Evolutionary conservation across 2,888 invertebrate genomes (phyloP), one percentile per base, ranked within the genome.

Genomic region (Cerastis rubricosa): DNA sequence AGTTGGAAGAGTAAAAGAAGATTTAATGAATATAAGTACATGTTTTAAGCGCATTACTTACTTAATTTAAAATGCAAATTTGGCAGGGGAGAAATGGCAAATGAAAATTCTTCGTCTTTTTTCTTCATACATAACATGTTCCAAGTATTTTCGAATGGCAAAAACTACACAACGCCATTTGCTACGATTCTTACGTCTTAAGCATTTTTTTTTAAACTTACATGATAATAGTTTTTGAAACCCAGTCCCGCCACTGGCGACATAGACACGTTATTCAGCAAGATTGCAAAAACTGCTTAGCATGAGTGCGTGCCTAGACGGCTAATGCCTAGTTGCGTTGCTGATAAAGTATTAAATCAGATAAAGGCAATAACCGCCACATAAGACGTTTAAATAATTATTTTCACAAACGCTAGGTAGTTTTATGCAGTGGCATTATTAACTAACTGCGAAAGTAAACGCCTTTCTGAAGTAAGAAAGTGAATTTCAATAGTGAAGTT

Each of bases 221-320:
- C n/a, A 22, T 35, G 17, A 1, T 25, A 54, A 57, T 74, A 17
- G 3, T 45, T 51, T 63, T 61, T 40, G 11, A 64, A 19, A 76
- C n/a, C n/a, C 12, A 79, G 29, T 7, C 54, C 25, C 11, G 22
- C 51, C 40, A 29, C 47, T 54, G 40, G 65, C 65, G 29, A 78
- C 40, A 35, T 29, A 29, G 25, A 22, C 25, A 61, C 2, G 17
- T 71, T 72, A 59, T 59, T 4, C 11, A 68, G 29, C 40, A 47
- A 68, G 29, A 45, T 40, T 47, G 85, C 51, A 67, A 81, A 69
- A 81, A 74, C 25, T 45, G 79, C 74, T 87, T 84, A 86, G 74
- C 64, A 67, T 78, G 73, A 73, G 71, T 76, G 83, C 47, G 76
- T 64, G 63, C 29, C 14, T 45, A 45, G 17, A 40, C 22, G 12